These are phyloP conservation scores for Rhagophthalmus giganteus DNA, from an alignment of 2,888 invertebrate species.

Conservation along the genomic window DNA sequence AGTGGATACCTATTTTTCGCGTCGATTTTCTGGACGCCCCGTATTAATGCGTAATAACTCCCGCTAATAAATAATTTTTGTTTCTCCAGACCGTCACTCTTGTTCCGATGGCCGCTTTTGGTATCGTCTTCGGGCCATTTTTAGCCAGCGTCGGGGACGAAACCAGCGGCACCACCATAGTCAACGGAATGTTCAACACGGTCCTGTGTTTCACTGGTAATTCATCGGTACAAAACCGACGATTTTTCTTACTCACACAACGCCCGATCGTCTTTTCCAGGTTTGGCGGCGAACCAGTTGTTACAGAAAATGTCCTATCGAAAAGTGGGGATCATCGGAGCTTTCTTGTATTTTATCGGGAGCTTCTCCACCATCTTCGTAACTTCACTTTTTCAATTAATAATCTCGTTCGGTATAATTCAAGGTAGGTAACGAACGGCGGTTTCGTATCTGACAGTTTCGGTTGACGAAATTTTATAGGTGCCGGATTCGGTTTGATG, in stretches of 20 bases:
- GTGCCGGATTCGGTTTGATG: constrained; percentile 73
- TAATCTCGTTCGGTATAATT: constrained; percentile 66
- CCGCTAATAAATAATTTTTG: not conserved
- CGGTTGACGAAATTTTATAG: no score
- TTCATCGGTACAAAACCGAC: no score
- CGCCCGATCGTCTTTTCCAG: no score
- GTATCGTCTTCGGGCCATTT: constrained; percentile 71
- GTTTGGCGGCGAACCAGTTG: constrained; percentile 68
- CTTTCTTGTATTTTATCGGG: constrained; percentile 65
- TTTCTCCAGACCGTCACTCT: constrained; percentile 39
- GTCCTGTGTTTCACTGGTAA: constrained; percentile 66
- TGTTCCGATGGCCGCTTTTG: constrained; percentile 70
- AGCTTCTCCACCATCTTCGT: constrained; percentile 67
- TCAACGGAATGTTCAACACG: constrained; percentile 71
- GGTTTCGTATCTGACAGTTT: constrained; percentile 74
- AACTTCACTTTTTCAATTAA: constrained; percentile 63
- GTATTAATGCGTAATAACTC: no score
- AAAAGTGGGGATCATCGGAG: constrained; percentile 68
- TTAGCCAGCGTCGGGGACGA: constrained; percentile 66
- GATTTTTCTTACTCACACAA: no score
- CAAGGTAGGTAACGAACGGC: constrained; percentile 62
- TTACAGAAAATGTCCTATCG: constrained; percentile 68
- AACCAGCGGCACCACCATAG: constrained; percentile 70
- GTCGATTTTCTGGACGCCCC: no score
- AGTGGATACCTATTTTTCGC: no score